Conservation (phyloP, 1,140 invertebrate species). For the Panulirus ornatus region DNA sequence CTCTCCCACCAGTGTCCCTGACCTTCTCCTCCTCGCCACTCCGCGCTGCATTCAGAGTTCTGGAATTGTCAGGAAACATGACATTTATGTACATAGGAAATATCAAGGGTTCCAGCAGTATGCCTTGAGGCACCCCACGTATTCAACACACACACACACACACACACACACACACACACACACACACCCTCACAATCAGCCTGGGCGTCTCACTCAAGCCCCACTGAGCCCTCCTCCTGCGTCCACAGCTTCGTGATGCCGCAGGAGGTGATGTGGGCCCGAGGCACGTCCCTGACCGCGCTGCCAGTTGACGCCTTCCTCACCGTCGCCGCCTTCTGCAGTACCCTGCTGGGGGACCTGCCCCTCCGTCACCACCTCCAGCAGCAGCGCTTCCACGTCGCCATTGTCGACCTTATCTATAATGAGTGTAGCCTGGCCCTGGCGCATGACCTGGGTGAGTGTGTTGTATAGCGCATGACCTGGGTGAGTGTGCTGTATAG, state of each 20-base stretch:
- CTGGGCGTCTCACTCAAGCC: background rate
- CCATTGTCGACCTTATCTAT: slow-evolving; percentile 72
- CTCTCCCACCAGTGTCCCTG: background rate
- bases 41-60: no score
- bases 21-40: no score
- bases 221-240: no score
- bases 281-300: slow-evolving; percentile 25
- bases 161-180: no score
- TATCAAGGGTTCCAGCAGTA: no score
- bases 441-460: slow-evolving; percentile 65
- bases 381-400: slow-evolving; percentile 53
- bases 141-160: no score
- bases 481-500: slow-evolving; percentile 55
- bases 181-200: no score
- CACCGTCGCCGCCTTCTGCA: slow-evolving; percentile 62
- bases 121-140: no score
- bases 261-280: slow-evolving; percentile 60
- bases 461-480: slow-evolving; percentile 61
- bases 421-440: slow-evolving; percentile 75
- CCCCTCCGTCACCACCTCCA: slow-evolving; percentile 41
- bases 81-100: no score
- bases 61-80: no score
- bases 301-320: slow-evolving; percentile 65
- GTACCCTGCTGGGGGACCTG: slow-evolving; percentile 48
- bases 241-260: slow-evolving; percentile 62